These are phyloP conservation scores for Amiota communis DNA, from an alignment of 2,888 invertebrate species.

Conservation along the genomic window DNA sequence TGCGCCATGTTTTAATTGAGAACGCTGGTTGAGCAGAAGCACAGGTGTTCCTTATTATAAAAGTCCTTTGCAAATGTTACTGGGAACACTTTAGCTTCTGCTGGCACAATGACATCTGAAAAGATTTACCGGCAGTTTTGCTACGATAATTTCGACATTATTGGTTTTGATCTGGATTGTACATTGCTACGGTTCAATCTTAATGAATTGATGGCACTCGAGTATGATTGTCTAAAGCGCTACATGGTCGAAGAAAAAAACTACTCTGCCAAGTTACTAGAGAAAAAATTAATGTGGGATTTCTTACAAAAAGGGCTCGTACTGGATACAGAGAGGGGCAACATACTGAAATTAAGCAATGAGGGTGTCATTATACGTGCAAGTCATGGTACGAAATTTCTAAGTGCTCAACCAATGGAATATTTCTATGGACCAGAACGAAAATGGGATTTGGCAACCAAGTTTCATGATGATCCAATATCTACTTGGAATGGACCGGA, in stretches of 20 bases:
- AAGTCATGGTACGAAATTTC: slow-evolving; percentile 78
- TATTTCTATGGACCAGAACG: slow-evolving; percentile 76
- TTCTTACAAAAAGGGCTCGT: slow-evolving; percentile 83
- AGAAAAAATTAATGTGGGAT: slow-evolving; percentile 74
- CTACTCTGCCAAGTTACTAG: slow-evolving; percentile 75
- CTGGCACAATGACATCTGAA: too few species aligned
- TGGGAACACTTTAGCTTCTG: background rate
- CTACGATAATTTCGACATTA: slow-evolving; percentile 63
- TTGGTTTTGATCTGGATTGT: slow-evolving; percentile 82
- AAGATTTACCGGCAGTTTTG: slow-evolving; percentile 44
- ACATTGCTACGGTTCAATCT: slow-evolving; percentile 82
- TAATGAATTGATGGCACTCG: slow-evolving; percentile 77
- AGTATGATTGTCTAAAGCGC: slow-evolving; percentile 77
- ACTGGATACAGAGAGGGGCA: slow-evolving; percentile 80
- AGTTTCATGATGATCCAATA: slow-evolving; percentile 76
- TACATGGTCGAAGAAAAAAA: slow-evolving; percentile 78
- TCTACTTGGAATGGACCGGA: slow-evolving; percentile 79
- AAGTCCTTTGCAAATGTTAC: background rate
- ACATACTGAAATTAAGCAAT: slow-evolving; percentile 78
- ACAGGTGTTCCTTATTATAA: background rate
- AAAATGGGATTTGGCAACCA: slow-evolving; percentile 76
- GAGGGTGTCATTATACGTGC: slow-evolving; percentile 79
- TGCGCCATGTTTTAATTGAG: slow-evolving; percentile 12
- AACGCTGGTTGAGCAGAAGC: background rate
- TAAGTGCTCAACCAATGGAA: slow-evolving; percentile 75